Evolutionary conservation across 2,797 vertebrate species (phyloP), one percentile per base, ranked within the genome.

Genomic region (Mionectes olivaceus): DNA sequence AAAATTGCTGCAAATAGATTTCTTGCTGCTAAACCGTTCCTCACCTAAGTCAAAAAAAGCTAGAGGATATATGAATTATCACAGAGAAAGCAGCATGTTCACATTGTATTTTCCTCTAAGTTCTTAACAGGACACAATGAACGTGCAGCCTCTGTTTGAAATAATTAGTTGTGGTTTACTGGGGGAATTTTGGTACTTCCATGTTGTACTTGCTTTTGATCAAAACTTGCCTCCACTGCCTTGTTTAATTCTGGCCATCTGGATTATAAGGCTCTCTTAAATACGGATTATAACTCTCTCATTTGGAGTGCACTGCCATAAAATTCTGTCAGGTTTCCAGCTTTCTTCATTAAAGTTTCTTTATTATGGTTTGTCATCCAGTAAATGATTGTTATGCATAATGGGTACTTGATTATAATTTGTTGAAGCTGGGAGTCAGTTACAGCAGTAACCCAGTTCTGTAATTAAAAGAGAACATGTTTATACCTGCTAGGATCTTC

Each of bases 391-490:
- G 93, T 96, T 97, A 37, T 87, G 93, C 90, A 96, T 92, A 97
- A 95, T 97, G 94, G 83, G 90, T 96, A 93, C 98, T 97, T 98
- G 98, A 98, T 98, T 98, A 97, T 97, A 97, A 97, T 97, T 98
- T 98, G 97, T 97, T 95, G 98, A 97, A 96, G 94, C 97, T 98
- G 97, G 97, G 97, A 98, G 97, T 98, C 86, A 13, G 91, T 97
- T 98, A 76, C 91, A 97, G 89, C 87, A 74, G 49, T 92, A 97
- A 97, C 96, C 97, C 97, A 95, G 97, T 95, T 97, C 92, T 98
- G 83, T 99, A 98, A 99, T 99, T 98, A 99, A 98, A 98, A 90
- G 85, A 94, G 93, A 98, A 95, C 99, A 74, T 98, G 99, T 98
- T 98, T 97, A 75, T 97, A 98, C 99, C 98, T 98, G 98, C 97